A percentile compares a stretch with the other conserved stretches of the same genome.
Evolutionary conservation across 2,797 vertebrate species (phyloP).

Genomic region (Scolopax bukidnonensis): DNA sequence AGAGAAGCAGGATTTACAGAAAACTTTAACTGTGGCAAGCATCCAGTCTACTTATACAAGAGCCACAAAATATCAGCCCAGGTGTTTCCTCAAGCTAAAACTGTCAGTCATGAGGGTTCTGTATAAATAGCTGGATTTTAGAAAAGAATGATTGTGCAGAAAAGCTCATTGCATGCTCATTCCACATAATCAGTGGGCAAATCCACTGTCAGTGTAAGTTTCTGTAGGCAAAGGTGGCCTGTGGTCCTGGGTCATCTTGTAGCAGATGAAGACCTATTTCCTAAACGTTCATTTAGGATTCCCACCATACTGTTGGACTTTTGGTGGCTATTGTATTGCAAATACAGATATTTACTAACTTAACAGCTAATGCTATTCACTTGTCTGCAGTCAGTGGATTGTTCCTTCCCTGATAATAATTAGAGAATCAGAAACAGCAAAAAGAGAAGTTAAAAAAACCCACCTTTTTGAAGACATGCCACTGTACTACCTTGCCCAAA

Average conservation of each 20-base stretch:
- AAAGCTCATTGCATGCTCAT: rapidly evolving
- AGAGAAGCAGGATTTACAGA: background rate
- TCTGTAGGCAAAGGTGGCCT: background rate
- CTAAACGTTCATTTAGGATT: background rate
- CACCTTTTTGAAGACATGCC: background rate
- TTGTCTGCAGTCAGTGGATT: background rate
- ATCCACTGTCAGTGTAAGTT: background rate
- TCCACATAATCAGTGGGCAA: background rate
- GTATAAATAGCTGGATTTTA: background rate
- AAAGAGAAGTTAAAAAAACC: background rate
- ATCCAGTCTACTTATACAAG: background rate
- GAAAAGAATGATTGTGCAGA: background rate
- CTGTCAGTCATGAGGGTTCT: background rate
- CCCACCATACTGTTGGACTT: background rate
- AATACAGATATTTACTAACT: constrained; percentile 28
- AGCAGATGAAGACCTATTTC: background rate
- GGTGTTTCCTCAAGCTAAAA: background rate
- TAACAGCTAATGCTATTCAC: background rate
- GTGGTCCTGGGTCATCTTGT: background rate
- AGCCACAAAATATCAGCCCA: background rate
- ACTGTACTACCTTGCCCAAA: background rate
- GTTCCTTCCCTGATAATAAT: constrained; percentile 7
- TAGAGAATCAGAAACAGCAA: background rate
- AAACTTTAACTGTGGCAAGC: background rate
- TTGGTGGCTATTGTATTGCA: background rate